These are phyloP conservation scores for Pagrus major DNA, from an alignment of 2,113 vertebrate genomes.

Conservation along the genomic window DNA sequence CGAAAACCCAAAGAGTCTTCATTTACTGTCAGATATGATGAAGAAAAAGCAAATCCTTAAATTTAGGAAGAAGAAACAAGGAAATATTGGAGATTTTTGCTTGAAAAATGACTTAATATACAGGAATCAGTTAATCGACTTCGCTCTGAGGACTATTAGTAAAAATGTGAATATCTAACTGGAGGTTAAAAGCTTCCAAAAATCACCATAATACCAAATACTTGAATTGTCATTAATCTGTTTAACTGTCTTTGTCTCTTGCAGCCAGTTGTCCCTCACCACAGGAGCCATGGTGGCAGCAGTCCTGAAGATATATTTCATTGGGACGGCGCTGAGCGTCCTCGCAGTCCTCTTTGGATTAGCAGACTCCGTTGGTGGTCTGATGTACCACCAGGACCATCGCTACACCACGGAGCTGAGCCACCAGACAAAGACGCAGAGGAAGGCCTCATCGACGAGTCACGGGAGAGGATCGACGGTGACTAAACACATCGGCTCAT, in stretches of 20 bases:
- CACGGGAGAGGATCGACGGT: not conserved
- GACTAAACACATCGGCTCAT: conserved; percentile 31
- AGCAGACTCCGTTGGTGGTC: conserved; percentile 66
- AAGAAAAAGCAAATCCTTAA: too few species aligned
- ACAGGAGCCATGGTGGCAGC: conserved; percentile 54
- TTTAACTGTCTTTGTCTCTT: not conserved
- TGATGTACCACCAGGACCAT: conserved; percentile 63
- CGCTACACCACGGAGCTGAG: conserved; percentile 18
- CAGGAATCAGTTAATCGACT: too few species aligned
- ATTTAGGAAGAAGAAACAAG: too few species aligned
- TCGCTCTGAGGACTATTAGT: too few species aligned
- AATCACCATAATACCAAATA: too few species aligned
- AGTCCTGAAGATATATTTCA: conserved; percentile 60
- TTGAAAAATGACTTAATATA: too few species aligned
- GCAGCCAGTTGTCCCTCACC: not conserved
- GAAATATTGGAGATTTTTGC: too few species aligned
- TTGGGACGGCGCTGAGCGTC: conserved; percentile 58
- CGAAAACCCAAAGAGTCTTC: too few species aligned
- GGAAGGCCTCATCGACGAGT: not conserved
- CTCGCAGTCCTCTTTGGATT: conserved; percentile 48
- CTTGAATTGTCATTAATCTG: too few species aligned
- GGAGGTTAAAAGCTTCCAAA: too few species aligned
- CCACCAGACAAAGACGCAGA: not conserved
- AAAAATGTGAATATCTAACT: too few species aligned
- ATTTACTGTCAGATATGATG: too few species aligned